Base-by-base conservation (phyloP, 2,113 vertebrate genomes). In the Globicephala melas region DNA sequence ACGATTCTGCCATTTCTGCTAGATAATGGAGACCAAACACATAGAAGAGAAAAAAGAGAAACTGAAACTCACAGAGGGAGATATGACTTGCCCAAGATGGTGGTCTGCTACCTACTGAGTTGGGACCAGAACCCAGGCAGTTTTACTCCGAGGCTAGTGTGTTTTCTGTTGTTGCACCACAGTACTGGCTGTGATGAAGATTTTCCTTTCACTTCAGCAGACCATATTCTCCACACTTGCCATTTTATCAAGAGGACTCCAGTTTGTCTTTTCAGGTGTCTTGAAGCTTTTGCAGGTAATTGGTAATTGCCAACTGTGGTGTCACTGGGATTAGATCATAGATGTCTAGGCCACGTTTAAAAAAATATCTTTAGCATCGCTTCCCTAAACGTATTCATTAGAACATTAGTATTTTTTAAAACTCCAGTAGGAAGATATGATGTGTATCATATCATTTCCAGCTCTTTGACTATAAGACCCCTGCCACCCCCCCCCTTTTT, bases 401-500 rank as follows among this genome's bases (percentile, higher is more conserved):
- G 44, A 50, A 65, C 15, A 33, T 18, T 18, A 63, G 20, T 36
- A 10, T 62, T 62, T 62, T 94, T 50, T 68, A 23, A 12, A 94
- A 47, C 38, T 73, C 17, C 33, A 38, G 23, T 80, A 63, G n/a
- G 26, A 85, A n/a, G 8, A n/a, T 15, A 67, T 9, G 23, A 70
- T 41, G 8, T 60, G 6, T 83, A 89, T n/a, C 14, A 3, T 79
- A 60, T 12, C 26, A 33, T 67, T 85, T 82, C 41, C 76, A 67
- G 8, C 20, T 47, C 4, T 76, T 86, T 67, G 41, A 79, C 17
- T 50, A 0, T 55, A 18, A 44, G 13, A 31, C 8, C 3, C 8
- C 55, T 8, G 8, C 1, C 23, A 3, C 9, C 67, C 1, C 8
- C 0, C 1, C 8, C 0, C 6, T 6, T 14, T 50, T 13, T 33